Base-by-base conservation (phyloP, 2,113 vertebrate species). In the Tauraco erythrolophus region DNA sequence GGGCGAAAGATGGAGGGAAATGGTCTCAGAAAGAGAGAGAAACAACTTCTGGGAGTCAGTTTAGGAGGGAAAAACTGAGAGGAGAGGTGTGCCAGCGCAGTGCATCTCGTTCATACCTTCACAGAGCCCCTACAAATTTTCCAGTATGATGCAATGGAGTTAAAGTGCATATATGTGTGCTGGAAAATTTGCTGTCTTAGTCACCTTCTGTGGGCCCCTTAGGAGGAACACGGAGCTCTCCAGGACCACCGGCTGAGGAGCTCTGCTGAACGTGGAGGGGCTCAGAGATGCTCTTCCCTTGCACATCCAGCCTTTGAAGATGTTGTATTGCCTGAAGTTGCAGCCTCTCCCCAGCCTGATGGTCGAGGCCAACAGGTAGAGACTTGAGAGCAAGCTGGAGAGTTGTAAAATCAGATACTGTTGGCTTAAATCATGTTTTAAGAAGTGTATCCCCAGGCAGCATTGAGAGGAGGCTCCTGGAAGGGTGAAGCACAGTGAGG, bases 371-470 rank as follows among this genome's bases (percentile, higher is more conserved):
- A 43, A 51, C 96, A 84, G 89, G 93, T 22, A 87, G 94, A 92
- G 84, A 83, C 94, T 89, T 84, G 93, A 92, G 54, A 66, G 19
- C 0, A 4, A 97, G 41, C 54, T 74, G 78, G 18, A 72, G 62
- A 91, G 58, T 27, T 89, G 72, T 43, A 78, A 54, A 89, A 88
- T 64, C 87, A 61, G 81, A 2, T 82, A 39, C 27, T 39, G 35
- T 56, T 21, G 48, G 30, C 39, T 85, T 16, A 30, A 71, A n/a
- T 68, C 27, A 2, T 4, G 45, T 58, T 72, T 79, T n/a, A 30
- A 80, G 60, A 66, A 30, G 51, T 17, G 23, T 48, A 3, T 94
- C 95, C 86, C 30, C 56, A 51, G 95, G 95, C 83, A 75, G 25
- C 0, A 0, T 22, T 21, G 33, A 77, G 60, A 91, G 60, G 76